A percentile compares a stretch with the other conserved stretches of the same genome.
These are phyloP conservation scores for Siderastrea siderea DNA, from an alignment of 92 coral and sea anemone species.

Conservation along the genomic window DNA sequence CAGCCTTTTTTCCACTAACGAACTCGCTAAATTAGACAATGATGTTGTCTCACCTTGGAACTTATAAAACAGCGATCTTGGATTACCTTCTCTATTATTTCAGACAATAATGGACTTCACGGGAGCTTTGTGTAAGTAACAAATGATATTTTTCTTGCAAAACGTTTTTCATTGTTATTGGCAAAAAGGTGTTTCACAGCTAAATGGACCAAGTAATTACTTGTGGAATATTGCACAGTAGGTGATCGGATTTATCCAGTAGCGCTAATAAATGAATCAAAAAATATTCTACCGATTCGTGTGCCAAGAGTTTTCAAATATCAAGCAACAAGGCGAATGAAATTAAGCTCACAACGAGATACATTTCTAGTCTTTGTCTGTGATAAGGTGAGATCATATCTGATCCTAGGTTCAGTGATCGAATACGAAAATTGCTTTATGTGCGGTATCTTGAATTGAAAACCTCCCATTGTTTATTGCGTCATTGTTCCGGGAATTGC, in stretches of 20 bases:
- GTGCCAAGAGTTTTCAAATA: not conserved
- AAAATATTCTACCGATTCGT: not conserved
- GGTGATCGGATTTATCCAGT: conserved; percentile 5
- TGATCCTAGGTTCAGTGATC: not conserved
- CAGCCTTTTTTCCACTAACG: not conserved
- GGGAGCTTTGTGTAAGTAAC: conserved; percentile 10
- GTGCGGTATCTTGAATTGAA: not conserved
- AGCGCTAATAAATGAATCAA: not conserved
- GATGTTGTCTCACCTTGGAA: conserved; percentile 23
- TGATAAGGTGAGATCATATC: not conserved
- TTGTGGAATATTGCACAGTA: conserved; percentile 11
- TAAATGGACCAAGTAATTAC: conserved; percentile 32
- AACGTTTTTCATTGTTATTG: conserved; percentile 2
- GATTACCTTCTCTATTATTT: not conserved
- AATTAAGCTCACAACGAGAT: not conserved
- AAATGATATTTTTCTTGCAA: conserved; percentile 20
- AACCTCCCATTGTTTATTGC: not conserved
- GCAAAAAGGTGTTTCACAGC: conserved; percentile 8
- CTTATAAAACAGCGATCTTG: not conserved
- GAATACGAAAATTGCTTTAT: not conserved
- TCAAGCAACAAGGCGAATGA: not conserved
- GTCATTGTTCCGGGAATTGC: conserved; percentile 4
- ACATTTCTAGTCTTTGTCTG: not conserved
- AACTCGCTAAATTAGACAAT: not conserved
- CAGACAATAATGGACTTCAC: conserved; percentile 21